Evolutionary conservation across 1,140 invertebrate genomes (phyloP).

Genomic region (Pectinophora gossypiella): DNA sequence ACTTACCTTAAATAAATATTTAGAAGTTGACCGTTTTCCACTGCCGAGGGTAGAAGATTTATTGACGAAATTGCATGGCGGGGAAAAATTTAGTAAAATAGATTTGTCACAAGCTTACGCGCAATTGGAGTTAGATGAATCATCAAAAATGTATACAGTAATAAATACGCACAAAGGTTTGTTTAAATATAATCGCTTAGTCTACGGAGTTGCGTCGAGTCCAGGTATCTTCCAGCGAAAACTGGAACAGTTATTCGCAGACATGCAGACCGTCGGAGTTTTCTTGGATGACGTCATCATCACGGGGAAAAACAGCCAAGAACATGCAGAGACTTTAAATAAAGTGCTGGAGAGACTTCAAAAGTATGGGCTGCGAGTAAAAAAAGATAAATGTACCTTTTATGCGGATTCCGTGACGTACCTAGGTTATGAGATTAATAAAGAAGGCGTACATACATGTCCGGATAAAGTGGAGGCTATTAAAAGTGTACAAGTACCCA

Average conservation of each 20-base stretch:
- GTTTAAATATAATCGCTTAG: not conserved
- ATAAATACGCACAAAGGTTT: slow-evolving; percentile 5
- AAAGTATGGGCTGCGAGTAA: not conserved
- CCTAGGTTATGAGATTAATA: slow-evolving; percentile 41
- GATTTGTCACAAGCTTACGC: not conserved
- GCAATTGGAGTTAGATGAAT: not conserved
- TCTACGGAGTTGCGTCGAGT: not conserved
- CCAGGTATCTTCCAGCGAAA: slow-evolving; percentile 6
- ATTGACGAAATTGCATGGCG: slow-evolving; percentile 18
- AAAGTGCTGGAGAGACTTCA: not conserved
- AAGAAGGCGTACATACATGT: slow-evolving; percentile 28
- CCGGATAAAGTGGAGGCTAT: slow-evolving; percentile 1
- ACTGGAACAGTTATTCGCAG: slow-evolving; percentile 4
- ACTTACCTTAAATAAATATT: slow-evolving; percentile 45
- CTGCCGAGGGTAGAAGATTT: slow-evolving; percentile 38
- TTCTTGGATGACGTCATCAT: slow-evolving; percentile 2
- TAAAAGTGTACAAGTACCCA: slow-evolving; percentile 19
- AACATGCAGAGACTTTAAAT: not conserved
- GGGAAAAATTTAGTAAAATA: slow-evolving; percentile 8
- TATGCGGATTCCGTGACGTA: slow-evolving; percentile 4
- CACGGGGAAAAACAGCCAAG: not conserved
- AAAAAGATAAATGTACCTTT: slow-evolving; percentile 29
- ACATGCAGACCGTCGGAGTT: slow-evolving; percentile 1
- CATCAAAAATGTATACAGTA: not conserved
- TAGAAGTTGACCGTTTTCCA: slow-evolving; percentile 35